Evolutionary conservation across 23 tunicate species (phyloP).

Genomic region (Trididemnum nubilum): DNA sequence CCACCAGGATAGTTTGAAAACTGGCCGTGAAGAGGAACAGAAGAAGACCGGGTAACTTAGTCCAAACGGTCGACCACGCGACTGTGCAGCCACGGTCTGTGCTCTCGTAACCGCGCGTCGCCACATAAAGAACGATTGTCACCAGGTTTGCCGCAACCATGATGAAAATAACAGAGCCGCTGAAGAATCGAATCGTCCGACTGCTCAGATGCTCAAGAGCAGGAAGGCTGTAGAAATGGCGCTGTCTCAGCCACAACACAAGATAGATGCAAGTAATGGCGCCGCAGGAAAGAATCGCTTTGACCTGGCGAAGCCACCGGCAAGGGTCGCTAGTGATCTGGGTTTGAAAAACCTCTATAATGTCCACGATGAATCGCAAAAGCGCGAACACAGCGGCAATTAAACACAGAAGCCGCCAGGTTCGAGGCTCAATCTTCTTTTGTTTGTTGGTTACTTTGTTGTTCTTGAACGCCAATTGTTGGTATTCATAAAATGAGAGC

Average conservation of each 20-base stretch:
- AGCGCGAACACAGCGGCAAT: not conserved
- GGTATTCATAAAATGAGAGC: not conserved
- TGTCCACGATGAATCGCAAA: not conserved
- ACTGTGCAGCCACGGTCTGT: slow-evolving; percentile 51
- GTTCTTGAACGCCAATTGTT: not conserved
- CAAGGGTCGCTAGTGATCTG: slow-evolving; percentile 15
- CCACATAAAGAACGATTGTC: slow-evolving; percentile 47
- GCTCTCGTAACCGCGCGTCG: slow-evolving; percentile 39
- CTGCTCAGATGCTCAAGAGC: slow-evolving; percentile 36
- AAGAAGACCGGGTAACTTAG: slow-evolving; percentile 62
- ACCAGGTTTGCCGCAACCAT: slow-evolving; percentile 52
- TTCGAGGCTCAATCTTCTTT: not conserved
- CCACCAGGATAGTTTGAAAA: slow-evolving; percentile 72
- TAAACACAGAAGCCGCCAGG: not conserved
- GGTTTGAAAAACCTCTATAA: not conserved
- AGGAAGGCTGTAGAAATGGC: slow-evolving; percentile 52
- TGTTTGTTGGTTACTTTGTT: not conserved
- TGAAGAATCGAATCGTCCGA: slow-evolving; percentile 22
- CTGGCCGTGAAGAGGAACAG: slow-evolving; percentile 39
- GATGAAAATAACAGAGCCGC: slow-evolving; percentile 48
- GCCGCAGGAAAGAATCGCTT: slow-evolving; percentile 46
- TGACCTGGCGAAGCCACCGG: slow-evolving; percentile 29
- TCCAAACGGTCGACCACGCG: slow-evolving; percentile 30
- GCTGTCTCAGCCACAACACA: slow-evolving; percentile 75
- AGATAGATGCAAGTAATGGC: slow-evolving; percentile 53